A percentile compares a stretch with the other conserved stretches of the same genome.
Conservation (phyloP, 2,113 vertebrate genomes). For the Pachypanchax playfairii region DNA sequence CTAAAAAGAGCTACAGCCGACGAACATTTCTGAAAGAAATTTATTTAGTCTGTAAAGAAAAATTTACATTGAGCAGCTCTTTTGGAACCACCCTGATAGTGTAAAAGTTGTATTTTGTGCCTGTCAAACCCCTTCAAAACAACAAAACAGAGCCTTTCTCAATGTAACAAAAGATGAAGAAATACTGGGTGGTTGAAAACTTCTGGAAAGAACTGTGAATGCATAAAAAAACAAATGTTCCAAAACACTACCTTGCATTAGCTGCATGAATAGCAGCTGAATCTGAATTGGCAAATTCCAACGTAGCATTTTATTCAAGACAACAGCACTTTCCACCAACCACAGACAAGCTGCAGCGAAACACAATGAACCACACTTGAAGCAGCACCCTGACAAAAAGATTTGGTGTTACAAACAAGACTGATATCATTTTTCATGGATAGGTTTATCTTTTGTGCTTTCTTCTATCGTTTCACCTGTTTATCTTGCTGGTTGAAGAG, state of each 20-base stretch:
- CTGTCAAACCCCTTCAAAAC: no score
- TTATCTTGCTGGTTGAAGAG: constrained; percentile 19
- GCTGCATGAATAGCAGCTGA: neutral
- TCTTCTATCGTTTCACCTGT: constrained; percentile 35
- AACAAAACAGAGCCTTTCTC: no score
- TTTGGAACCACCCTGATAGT: neutral
- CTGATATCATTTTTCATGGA: constrained; percentile 38
- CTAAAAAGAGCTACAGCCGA: no score
- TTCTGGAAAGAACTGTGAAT: no score
- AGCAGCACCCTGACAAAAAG: constrained; percentile 27
- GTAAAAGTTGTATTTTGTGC: neutral
- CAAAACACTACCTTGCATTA: neutral
- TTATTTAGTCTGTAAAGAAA: no score
- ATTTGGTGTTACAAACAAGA: constrained; percentile 29
- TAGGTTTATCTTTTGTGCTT: constrained; percentile 13
- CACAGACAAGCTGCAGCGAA: constrained; percentile 23
- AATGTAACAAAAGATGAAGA: no score
- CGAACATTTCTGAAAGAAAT: no score
- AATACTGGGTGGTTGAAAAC: no score
- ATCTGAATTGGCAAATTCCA: neutral
- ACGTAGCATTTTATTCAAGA: constrained; percentile 11
- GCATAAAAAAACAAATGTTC: no score
- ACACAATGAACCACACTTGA: constrained; percentile 23
- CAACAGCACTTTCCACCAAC: constrained; percentile 7
- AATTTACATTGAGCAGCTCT: no score